Evolutionary conservation across 2,113 vertebrate genomes (phyloP).

Genomic region (Malurus alboscapulatus): DNA sequence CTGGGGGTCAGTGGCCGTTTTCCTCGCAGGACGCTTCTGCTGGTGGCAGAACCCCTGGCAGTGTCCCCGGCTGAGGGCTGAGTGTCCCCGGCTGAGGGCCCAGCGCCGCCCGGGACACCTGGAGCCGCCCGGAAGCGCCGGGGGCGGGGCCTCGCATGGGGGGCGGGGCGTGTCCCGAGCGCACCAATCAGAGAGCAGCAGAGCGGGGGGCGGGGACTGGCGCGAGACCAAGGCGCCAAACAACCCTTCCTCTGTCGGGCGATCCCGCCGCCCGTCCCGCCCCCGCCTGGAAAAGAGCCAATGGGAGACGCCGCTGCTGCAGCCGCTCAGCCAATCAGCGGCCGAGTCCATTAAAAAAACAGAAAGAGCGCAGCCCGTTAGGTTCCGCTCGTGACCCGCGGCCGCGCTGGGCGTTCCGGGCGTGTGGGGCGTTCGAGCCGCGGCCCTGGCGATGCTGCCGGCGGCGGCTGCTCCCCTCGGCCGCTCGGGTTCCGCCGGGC

Average conservation of each 20-base stretch:
- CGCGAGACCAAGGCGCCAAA: neutral
- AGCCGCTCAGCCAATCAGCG: neutral
- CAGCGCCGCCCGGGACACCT: too few species aligned
- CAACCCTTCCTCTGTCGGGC: neutral
- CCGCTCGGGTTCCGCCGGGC: neutral
- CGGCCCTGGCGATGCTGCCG: neutral
- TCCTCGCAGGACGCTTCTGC: too few species aligned
- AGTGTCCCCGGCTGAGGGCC: too few species aligned
- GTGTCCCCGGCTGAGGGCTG: too few species aligned
- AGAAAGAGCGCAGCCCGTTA: neutral
- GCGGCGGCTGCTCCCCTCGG: neutral
- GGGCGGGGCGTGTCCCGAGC: fast-evolving
- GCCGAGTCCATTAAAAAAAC: fast-evolving
- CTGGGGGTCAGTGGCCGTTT: fast-evolving
- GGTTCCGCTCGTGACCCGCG: neutral
- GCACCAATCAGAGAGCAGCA: neutral
- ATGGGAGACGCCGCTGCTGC: neutral
- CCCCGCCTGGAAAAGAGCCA: neutral
- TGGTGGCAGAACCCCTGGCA: fast-evolving
- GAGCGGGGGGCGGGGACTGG: neutral
- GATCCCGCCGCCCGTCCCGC: fast-evolving
- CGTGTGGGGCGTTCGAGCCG: neutral
- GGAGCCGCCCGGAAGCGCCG: too few species aligned
- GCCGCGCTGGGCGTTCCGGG: neutral
- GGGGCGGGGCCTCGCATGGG: neutral